Percentiles rank a stretch among this genome's conserved stretches.
These are phyloP conservation scores for Salvelinus sp. DNA, from an alignment of 2,113 vertebrate species.

Conservation along the genomic window DNA sequence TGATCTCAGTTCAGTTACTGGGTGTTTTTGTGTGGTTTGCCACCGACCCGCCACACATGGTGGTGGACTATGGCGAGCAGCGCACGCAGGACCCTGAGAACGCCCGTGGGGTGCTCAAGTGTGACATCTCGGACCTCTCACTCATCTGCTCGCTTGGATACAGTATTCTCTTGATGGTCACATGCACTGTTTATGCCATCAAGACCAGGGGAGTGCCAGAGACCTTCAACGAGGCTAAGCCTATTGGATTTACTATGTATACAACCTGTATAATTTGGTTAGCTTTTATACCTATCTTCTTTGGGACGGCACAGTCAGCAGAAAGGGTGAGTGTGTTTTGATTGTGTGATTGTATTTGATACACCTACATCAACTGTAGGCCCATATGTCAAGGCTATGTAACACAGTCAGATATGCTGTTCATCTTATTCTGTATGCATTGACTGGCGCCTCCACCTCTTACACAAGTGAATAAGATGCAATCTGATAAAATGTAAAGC, in stretches of 20 bases:
- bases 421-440: too few species aligned
- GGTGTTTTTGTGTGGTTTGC: slow-evolving; percentile 91
- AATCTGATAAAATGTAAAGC: too few species aligned
- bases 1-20: slow-evolving; percentile 91
- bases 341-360: not conserved
- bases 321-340: slow-evolving; percentile 85
- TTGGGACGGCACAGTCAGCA: slow-evolving; percentile 94
- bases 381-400: too few species aligned
- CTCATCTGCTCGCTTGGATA: slow-evolving; percentile 97
- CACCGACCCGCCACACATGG: slow-evolving; percentile 87
- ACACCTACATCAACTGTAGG: not conserved
- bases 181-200: slow-evolving; percentile 97
- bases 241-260: slow-evolving; percentile 98
- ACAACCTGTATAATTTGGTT: slow-evolving; percentile 99
- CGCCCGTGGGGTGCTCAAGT: slow-evolving; percentile 91
- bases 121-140: slow-evolving; percentile 95
- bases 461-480: too few species aligned
- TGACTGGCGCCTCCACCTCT: too few species aligned
- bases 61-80: slow-evolving; percentile 94
- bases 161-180: slow-evolving; percentile 98
- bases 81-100: slow-evolving; percentile 87
- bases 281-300: slow-evolving; percentile 98
- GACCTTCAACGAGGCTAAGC: slow-evolving; percentile 98
- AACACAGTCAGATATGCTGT: too few species aligned
- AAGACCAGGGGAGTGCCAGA: slow-evolving; percentile 96